Evolutionary conservation across 2,888 invertebrate species (phyloP).

Genomic region (Ceramica pisi): DNA sequence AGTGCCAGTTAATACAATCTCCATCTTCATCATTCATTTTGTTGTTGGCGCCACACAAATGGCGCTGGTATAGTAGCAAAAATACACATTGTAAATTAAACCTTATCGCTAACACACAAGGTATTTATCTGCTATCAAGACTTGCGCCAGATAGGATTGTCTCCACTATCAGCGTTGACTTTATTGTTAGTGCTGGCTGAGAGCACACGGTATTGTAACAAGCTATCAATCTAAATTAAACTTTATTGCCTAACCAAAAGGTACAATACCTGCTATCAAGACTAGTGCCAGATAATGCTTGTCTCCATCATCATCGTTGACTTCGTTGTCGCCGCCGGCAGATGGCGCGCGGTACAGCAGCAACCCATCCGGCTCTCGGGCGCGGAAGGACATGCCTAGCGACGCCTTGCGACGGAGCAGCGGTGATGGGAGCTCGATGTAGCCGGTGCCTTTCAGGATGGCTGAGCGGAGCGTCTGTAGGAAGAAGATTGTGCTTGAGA

Average conservation of each 20-base stretch:
- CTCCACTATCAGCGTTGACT: slow-evolving; percentile 76
- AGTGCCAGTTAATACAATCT: slow-evolving; percentile 80
- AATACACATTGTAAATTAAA: not conserved
- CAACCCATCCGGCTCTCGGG: slow-evolving; percentile 92
- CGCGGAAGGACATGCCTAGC: slow-evolving; percentile 94
- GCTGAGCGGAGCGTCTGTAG: slow-evolving; percentile 92
- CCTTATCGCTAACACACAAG: not conserved
- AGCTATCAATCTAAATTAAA: no score
- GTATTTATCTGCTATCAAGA: slow-evolving; percentile 63
- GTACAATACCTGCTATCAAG: slow-evolving; percentile 76
- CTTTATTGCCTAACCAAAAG: not conserved
- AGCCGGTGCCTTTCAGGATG: slow-evolving; percentile 95
- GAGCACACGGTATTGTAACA: no score
- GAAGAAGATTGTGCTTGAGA: not conserved
- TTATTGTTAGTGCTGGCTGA: slow-evolving; percentile 69
- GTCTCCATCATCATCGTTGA: slow-evolving; percentile 77
- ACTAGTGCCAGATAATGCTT: slow-evolving; percentile 80
- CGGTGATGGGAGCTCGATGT: slow-evolving; percentile 94
- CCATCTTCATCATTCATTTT: slow-evolving; percentile 78
- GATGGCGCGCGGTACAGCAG: slow-evolving; percentile 93
- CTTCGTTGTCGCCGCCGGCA: slow-evolving; percentile 72
- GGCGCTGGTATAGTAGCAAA: slow-evolving; percentile 93
- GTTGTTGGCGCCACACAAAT: slow-evolving; percentile 69
- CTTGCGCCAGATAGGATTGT: slow-evolving; percentile 78
- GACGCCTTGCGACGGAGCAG: slow-evolving; percentile 92